A percentile compares a stretch with the other conserved stretches of the same genome.
phyloP scores from a whole-genome alignment of 2,888 invertebrate species.

The Macrophya alboannulata region DNA sequence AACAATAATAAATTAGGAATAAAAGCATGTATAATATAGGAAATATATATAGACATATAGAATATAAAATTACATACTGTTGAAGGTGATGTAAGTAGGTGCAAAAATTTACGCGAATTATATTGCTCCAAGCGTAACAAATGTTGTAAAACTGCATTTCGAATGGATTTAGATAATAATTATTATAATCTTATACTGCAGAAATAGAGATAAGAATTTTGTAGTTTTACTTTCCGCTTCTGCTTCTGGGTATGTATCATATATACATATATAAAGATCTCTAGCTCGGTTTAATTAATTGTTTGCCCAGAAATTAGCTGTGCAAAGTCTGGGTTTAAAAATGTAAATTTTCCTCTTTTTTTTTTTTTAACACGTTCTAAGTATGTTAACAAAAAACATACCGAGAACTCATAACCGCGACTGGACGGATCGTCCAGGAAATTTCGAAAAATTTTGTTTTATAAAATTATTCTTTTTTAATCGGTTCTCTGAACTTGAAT shows the following conservation, averaged over 20 bases:
- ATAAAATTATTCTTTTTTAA: too few relatives aligned
- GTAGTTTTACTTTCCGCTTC: not conserved
- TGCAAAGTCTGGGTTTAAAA: not conserved
- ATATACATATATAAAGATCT: too few relatives aligned
- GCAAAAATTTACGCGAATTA: not conserved
- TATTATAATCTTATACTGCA: not conserved
- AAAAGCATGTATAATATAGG: too few relatives aligned
- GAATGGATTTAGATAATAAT: not conserved
- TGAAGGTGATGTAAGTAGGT: not conserved
- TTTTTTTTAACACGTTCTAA: too few relatives aligned
- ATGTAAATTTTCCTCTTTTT: too few relatives aligned
- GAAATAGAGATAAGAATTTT: not conserved
- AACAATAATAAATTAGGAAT: not conserved
- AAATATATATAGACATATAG: not conserved
- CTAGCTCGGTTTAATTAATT: not conserved
- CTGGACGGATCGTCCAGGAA: too few relatives aligned
- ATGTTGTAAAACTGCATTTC: not conserved
- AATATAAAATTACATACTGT: not conserved
- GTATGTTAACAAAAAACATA: too few relatives aligned
- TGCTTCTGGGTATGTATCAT: not conserved
- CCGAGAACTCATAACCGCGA: too few relatives aligned
- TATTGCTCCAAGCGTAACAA: too few relatives aligned
- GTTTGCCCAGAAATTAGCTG: not conserved
- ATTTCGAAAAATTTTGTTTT: too few relatives aligned
- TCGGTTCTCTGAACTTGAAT: not conserved